phyloP scores from a whole-genome alignment of 2,113 vertebrate species.

The Okapia johnstoni region DNA sequence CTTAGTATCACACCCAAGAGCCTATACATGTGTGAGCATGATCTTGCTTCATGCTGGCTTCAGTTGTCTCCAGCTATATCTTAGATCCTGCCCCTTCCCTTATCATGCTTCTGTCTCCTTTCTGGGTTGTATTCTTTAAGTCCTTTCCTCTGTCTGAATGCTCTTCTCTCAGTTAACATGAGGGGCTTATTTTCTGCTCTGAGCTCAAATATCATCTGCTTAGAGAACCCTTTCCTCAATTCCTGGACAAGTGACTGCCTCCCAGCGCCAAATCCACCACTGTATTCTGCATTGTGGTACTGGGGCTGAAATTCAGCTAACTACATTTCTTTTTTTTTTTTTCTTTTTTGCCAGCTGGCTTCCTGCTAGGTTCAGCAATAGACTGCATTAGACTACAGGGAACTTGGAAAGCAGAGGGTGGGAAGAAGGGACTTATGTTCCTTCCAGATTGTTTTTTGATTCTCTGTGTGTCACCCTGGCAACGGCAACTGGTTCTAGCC shows the following conservation, averaged over 20 bases:
- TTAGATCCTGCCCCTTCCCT: background rate
- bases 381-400: background rate
- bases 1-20: background rate
- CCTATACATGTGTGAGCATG: background rate
- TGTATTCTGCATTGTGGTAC: background rate
- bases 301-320: background rate
- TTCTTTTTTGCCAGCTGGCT: background rate
- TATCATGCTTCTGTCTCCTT: background rate
- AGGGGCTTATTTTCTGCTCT: background rate
- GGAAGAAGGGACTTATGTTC: background rate
- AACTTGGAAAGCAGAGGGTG: background rate
- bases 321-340: background rate
- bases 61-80: background rate
- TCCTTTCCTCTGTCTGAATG: background rate
- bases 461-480: slow-evolving; percentile 11
- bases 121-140: background rate
- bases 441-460: background rate
- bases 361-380: background rate
- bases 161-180: background rate
- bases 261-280: background rate
- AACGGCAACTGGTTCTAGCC: background rate
- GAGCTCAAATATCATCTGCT: background rate
- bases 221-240: background rate
- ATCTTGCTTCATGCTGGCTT: background rate
- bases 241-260: background rate